These are phyloP conservation scores for Epinotia demarniana DNA, from an alignment of 2,888 invertebrate genomes.

Conservation along the genomic window DNA sequence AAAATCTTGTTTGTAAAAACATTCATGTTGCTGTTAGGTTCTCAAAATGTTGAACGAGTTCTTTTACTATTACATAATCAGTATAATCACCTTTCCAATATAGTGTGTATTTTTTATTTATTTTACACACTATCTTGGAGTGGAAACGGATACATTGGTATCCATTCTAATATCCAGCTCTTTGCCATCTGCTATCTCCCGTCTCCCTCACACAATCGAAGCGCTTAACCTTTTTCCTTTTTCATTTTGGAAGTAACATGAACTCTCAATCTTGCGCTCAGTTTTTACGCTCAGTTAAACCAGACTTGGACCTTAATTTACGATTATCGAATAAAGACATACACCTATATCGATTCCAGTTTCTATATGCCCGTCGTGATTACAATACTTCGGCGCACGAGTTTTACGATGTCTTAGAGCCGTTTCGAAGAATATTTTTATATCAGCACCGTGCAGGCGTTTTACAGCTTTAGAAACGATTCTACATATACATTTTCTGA, in stretches of 20 bases:
- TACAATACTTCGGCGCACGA: slow-evolving; percentile 65
- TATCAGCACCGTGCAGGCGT: slow-evolving; percentile 58
- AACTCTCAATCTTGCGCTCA: slow-evolving; percentile 78
- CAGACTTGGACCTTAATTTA: slow-evolving; percentile 75
- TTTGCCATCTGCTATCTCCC: slow-evolving; percentile 62
- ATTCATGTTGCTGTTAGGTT: not conserved
- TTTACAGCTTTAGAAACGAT: slow-evolving; percentile 59
- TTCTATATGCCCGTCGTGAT: slow-evolving; percentile 53
- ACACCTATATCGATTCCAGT: slow-evolving; percentile 65
- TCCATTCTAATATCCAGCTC: slow-evolving; percentile 53
- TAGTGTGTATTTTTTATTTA: slow-evolving; percentile 37
- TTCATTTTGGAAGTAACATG: slow-evolving; percentile 76
- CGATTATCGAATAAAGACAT: slow-evolving; percentile 79
- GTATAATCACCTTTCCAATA: slow-evolving; percentile 43
- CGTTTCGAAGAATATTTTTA: slow-evolving; percentile 57
- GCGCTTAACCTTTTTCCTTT: slow-evolving; percentile 63
- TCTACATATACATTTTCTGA: slow-evolving; percentile 54
- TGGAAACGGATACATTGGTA: slow-evolving; percentile 7
- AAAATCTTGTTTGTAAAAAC: not conserved
- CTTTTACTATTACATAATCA: too few species aligned
- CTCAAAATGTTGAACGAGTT: not conserved
- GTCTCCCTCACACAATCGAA: slow-evolving; percentile 61
- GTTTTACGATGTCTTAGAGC: slow-evolving; percentile 65
- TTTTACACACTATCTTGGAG: too few species aligned
- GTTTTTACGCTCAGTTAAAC: slow-evolving; percentile 81